A percentile compares a stretch with the other conserved stretches of the same genome.
phyloP scores from a whole-genome alignment of 92 coral and sea anemone genomes.

The Epizoanthus illoricatus region DNA sequence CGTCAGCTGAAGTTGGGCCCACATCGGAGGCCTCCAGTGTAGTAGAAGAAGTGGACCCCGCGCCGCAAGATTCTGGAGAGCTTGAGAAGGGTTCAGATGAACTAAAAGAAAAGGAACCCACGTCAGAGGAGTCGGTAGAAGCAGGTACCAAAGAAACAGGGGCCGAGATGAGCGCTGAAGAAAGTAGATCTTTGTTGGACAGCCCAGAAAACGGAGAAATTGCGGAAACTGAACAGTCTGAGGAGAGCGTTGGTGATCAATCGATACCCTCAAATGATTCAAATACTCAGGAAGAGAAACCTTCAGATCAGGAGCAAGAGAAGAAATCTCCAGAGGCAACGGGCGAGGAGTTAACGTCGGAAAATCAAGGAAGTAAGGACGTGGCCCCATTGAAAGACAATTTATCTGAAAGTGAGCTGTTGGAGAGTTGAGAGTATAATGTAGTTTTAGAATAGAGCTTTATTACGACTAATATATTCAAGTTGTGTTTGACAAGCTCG shows the following conservation, averaged over 20 bases:
- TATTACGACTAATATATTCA: neutral
- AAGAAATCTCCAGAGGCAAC: neutral
- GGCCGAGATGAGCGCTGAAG: neutral
- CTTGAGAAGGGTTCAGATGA: neutral
- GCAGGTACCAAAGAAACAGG: neutral
- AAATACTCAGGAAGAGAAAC: neutral
- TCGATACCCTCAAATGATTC: neutral
- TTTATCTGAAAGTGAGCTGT: neutral
- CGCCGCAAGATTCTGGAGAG: neutral
- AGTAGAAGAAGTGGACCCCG: neutral
- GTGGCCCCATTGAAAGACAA: conserved; percentile 9
- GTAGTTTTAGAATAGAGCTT: neutral
- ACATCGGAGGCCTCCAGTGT: neutral
- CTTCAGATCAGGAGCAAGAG: neutral
- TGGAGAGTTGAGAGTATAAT: neutral
- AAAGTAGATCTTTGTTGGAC: neutral
- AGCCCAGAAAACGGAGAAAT: neutral
- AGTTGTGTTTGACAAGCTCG: too few species aligned
- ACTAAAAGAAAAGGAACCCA: neutral
- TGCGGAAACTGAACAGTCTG: neutral
- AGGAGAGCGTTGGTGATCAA: neutral
- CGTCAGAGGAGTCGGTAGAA: neutral
- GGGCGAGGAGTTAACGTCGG: neutral
- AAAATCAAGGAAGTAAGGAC: conserved; percentile 12
- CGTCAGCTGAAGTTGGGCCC: neutral